Base-by-base conservation (phyloP, 2,888 invertebrate genomes). In the Cylindroiulus punctatus region DNA sequence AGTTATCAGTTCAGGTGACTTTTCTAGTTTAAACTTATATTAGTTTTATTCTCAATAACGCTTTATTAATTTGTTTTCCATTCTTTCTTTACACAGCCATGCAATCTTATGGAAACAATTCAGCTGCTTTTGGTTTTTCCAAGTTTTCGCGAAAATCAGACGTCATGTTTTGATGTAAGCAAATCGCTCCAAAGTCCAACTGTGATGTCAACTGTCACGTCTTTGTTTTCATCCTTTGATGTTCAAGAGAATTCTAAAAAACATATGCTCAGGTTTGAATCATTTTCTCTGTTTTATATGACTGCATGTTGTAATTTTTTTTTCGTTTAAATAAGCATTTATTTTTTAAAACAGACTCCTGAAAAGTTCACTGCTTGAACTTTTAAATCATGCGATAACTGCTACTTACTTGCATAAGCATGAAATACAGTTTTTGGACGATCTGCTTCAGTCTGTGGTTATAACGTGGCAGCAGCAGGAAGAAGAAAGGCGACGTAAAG, bases 391-490 rank as follows among this genome's bases (percentile, higher is more conserved):
- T 44, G 57, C 82, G 8, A 57, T 81, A 26, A 44, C 76, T 17
- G 42, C 36, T 36, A 82, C 44, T n/a, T 26, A 26, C 17, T 32
- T 87, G 44, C 22, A 76, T 17, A 52, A 84, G 42, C 42, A 30
- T 14, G 87, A 36, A 14, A 57, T 85, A 12, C n/a, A 81, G 22
- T 32, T 87, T 14, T 81, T 87, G 57, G 82, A 85, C 0, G 92
- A 81, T 5, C 5, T 94, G 0, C 90, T 95, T 0, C 92, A 92
- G 85, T 91, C 93, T 81, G 93, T 96, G 85, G 94, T 95, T 32
- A 90, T 92, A 86, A 92, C 94, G 0, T 98, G 97, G 97, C 94
- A 94, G 89, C 92, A 93, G 87, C 95, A 96, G 89, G 94, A 96
- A 89, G 93, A 93, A 84, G 93, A 94, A 40, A 93, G 93, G 26